Evolutionary conservation across 2,113 vertebrate genomes (phyloP).

Genomic region (Regulus satrapa): DNA sequence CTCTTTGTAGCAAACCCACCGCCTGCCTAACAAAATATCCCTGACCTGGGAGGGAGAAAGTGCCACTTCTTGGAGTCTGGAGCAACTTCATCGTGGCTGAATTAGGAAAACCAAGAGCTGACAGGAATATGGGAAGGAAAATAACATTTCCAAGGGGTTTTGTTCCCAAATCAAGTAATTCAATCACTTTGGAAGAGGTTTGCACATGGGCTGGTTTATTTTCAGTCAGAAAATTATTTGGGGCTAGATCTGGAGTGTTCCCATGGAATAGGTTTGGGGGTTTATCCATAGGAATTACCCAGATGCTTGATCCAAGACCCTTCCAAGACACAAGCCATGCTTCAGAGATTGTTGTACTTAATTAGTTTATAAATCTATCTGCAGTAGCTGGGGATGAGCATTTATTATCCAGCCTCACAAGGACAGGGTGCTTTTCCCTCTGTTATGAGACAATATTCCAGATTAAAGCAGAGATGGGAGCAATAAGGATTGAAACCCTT

Average conservation of each 20-base stretch:
- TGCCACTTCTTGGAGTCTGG: neutral
- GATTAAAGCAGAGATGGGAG: neutral
- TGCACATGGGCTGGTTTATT: neutral
- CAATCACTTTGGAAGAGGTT: neutral
- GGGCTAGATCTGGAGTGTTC: neutral
- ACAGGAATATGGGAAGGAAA: neutral
- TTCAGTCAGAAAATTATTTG: neutral
- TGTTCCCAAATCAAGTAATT: neutral
- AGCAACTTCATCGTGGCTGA: neutral
- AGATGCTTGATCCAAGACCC: neutral
- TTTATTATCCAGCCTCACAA: neutral
- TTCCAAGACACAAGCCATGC: neutral
- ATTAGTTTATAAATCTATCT: constrained; percentile 39
- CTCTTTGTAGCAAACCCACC: neutral
- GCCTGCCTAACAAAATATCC: neutral
- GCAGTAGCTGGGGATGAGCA: neutral
- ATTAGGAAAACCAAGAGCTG: neutral
- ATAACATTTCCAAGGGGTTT: neutral
- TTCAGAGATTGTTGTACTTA: neutral
- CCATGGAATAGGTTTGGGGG: neutral
- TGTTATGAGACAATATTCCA: neutral
- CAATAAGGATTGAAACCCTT: neutral
- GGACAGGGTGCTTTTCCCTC: neutral
- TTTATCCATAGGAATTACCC: neutral
- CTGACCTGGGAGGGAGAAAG: neutral